Conservation (phyloP, 2,113 vertebrate genomes). For the Zosterops borbonicus region DNA sequence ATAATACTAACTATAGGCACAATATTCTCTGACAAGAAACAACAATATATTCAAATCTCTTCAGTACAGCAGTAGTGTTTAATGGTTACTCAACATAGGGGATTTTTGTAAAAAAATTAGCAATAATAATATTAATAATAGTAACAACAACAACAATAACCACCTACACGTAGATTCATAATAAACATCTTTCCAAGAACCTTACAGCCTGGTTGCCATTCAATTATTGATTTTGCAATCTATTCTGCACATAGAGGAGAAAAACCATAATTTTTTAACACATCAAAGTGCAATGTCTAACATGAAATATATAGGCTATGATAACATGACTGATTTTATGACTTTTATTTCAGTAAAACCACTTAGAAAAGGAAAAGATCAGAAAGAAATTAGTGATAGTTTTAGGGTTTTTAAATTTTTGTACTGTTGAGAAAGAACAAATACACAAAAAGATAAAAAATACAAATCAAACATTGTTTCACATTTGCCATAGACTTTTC, state of each 20-base stretch:
- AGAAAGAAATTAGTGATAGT: neutral
- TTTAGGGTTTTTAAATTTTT: neutral
- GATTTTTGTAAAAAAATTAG: neutral
- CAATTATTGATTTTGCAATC: neutral
- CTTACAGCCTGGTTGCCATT: neutral
- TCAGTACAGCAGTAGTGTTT: neutral
- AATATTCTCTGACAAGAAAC: neutral
- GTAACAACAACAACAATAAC: neutral
- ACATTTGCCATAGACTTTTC: slow-evolving; percentile 28
- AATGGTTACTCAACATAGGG: neutral
- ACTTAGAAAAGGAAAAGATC: neutral
- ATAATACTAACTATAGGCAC: neutral
- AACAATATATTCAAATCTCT: neutral
- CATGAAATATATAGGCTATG: neutral
- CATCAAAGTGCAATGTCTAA: neutral
- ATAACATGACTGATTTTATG: neutral
- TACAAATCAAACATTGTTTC: neutral
- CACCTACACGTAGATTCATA: neutral
- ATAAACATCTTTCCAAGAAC: neutral
- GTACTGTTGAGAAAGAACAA: neutral
- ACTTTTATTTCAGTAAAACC: neutral
- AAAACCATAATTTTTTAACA: neutral
- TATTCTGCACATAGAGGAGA: neutral
- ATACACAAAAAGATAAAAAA: neutral
- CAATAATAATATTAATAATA: neutral